phyloP scores from a whole-genome alignment of 1,140 invertebrate species.

The Chrysoperla carnea region DNA sequence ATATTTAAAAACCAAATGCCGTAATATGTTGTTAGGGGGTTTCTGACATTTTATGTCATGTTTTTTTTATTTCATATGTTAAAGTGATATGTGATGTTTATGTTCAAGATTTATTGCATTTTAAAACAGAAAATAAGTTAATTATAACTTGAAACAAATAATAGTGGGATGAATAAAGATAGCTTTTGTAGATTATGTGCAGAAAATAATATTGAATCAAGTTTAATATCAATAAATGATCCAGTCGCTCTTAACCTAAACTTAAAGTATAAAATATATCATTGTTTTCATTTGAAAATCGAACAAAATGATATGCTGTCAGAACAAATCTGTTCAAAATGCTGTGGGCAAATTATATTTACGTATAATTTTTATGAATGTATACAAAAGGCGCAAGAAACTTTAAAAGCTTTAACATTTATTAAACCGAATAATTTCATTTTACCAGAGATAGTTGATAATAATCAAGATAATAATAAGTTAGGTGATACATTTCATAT shows the following conservation, averaged over 20 bases:
- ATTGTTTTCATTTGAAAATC: slow-evolving; percentile 16
- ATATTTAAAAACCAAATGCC: too few relatives aligned
- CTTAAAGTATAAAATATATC: slow-evolving; percentile 12
- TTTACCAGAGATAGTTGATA: background rate
- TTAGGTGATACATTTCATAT: slow-evolving; percentile 2
- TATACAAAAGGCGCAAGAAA: slow-evolving; percentile 17
- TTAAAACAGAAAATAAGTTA: too few relatives aligned
- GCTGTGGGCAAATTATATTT: slow-evolving; percentile 15
- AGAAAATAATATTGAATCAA: slow-evolving; percentile 16
- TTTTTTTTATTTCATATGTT: too few relatives aligned
- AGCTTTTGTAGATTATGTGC: slow-evolving; percentile 32
- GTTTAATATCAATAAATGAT: slow-evolving; percentile 12
- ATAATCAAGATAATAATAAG: slow-evolving; percentile 1
- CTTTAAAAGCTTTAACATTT: slow-evolving; percentile 5
- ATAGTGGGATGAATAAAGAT: slow-evolving; percentile 15
- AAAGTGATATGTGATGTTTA: too few relatives aligned
- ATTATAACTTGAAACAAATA: too few relatives aligned
- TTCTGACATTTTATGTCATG: too few relatives aligned
- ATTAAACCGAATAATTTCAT: too few relatives aligned
- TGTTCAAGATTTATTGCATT: too few relatives aligned
- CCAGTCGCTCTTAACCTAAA: slow-evolving; percentile 5
- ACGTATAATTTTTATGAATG: slow-evolving; percentile 17
- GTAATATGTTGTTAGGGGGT: too few relatives aligned
- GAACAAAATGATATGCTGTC: slow-evolving; percentile 15
- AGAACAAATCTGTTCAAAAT: slow-evolving; percentile 12